A percentile compares a stretch with the other conserved stretches of the same genome.
Evolutionary conservation across 1,140 invertebrate species (phyloP).

Genomic region (Vanessa tameamea): DNA sequence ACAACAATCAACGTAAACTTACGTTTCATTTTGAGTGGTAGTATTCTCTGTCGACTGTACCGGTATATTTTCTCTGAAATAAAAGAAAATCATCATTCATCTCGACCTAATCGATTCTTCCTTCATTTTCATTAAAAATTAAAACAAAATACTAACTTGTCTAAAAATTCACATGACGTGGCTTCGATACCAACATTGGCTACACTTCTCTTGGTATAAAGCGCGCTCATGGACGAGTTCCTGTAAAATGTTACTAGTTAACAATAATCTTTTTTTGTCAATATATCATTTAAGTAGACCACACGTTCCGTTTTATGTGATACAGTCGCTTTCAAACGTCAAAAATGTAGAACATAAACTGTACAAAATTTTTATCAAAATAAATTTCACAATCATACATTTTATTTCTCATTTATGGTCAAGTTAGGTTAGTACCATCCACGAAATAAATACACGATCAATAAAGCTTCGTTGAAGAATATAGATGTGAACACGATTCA

Average conservation of each 20-base stretch:
- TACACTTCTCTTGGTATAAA: constrained; percentile 46
- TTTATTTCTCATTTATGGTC: no score
- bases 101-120: no score
- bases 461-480: no score
- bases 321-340: no score
- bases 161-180: constrained; percentile 34
- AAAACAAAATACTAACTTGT: constrained; percentile 40
- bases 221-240: constrained; percentile 47
- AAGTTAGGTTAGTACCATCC: no score
- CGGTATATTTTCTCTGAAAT: constrained; percentile 31
- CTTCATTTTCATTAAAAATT: no score
- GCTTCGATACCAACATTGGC: constrained; percentile 38
- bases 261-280: neutral
- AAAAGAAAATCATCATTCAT: no score
- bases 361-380: no score
- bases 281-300: neutral
- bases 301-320: neutral
- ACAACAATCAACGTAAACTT: constrained; percentile 10
- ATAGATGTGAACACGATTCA: no score
- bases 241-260: constrained; percentile 30
- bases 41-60: constrained; percentile 19
- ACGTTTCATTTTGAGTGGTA: constrained; percentile 38
- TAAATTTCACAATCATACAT: no score
- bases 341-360: no score
- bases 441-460: no score